phyloP scores from a whole-genome alignment of 1,140 invertebrate species.

The Augochlora pura region DNA sequence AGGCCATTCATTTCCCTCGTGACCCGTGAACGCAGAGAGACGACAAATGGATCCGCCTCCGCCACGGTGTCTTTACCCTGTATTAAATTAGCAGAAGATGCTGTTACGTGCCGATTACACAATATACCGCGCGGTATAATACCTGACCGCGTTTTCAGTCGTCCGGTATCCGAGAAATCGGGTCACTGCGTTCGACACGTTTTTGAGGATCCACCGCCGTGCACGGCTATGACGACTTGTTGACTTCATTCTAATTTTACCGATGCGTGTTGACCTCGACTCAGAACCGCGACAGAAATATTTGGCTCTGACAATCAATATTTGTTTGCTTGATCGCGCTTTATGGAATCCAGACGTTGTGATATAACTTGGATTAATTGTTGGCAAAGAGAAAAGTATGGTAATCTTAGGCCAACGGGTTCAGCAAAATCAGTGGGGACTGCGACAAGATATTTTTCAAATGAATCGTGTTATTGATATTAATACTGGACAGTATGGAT shows the following conservation, averaged over 20 bases:
- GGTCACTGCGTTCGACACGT: neutral
- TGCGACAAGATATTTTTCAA: too few relatives aligned
- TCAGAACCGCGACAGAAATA: neutral
- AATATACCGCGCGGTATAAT: slow-evolving; percentile 52
- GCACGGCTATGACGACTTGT: neutral
- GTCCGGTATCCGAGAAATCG: slow-evolving; percentile 16
- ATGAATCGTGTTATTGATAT: too few relatives aligned
- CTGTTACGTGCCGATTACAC: slow-evolving; percentile 22
- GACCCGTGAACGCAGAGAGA: neutral
- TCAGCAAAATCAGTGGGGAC: too few relatives aligned
- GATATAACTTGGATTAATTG: too few relatives aligned
- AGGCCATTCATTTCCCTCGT: too few relatives aligned
- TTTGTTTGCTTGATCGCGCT: too few relatives aligned
- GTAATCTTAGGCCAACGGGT: too few relatives aligned
- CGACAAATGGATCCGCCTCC: slow-evolving; percentile 8
- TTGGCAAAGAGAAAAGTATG: too few relatives aligned
- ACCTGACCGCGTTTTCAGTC: slow-evolving; percentile 49
- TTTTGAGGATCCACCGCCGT: neutral
- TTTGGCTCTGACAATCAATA: too few relatives aligned
- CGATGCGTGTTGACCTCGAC: neutral
- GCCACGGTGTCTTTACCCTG: slow-evolving; percentile 21
- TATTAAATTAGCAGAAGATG: slow-evolving; percentile 13
- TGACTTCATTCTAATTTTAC: neutral
- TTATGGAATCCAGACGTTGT: too few relatives aligned
- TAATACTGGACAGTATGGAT: too few relatives aligned